Percentiles rank a stretch among this genome's conserved stretches.
phyloP scores from a whole-genome alignment of 2,888 invertebrate genomes.

The Chalcis sispes region DNA sequence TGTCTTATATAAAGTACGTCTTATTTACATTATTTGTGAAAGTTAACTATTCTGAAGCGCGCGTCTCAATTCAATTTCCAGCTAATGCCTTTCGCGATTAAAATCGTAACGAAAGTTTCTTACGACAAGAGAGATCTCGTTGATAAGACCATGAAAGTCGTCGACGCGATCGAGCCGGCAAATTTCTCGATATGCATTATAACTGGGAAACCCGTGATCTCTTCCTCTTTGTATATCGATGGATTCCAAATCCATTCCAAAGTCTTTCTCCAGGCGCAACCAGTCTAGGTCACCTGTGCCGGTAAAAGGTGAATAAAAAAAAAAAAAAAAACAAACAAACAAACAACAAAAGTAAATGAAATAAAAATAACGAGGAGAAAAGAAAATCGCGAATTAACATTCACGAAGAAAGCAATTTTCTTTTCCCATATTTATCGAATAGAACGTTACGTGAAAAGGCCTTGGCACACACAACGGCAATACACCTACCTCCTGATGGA shows the following conservation, averaged over 20 bases:
- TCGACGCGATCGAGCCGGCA: conserved; percentile 69
- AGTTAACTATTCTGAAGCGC: too few relatives aligned
- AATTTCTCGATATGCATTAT: conserved; percentile 80
- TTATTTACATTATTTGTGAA: too few relatives aligned
- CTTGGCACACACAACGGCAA: too few relatives aligned
- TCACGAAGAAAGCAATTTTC: not conserved
- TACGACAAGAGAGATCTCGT: conserved; percentile 72
- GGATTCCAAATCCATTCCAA: conserved; percentile 80
- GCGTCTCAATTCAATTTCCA: too few relatives aligned
- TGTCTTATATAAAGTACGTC: too few relatives aligned
- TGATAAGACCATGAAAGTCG: conserved; percentile 72
- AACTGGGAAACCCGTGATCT: conserved; percentile 82
- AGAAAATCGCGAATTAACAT: conserved; percentile 9
- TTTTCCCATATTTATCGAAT: not conserved
- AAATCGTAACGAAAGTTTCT: conserved; percentile 36
- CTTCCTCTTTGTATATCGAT: conserved; percentile 82
- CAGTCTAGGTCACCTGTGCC: conserved; percentile 73
- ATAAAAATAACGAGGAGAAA: not conserved
- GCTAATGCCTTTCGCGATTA: not conserved
- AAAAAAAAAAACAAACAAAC: not conserved
- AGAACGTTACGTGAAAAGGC: too few relatives aligned
- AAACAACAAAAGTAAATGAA: too few relatives aligned
- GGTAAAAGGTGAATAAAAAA: too few relatives aligned
- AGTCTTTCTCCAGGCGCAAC: conserved; percentile 69
- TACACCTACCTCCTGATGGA: conserved; percentile 76